These are phyloP conservation scores for Sinocyclocheilus rhinocerous DNA, from an alignment of 2,113 vertebrate species.

Conservation along the genomic window DNA sequence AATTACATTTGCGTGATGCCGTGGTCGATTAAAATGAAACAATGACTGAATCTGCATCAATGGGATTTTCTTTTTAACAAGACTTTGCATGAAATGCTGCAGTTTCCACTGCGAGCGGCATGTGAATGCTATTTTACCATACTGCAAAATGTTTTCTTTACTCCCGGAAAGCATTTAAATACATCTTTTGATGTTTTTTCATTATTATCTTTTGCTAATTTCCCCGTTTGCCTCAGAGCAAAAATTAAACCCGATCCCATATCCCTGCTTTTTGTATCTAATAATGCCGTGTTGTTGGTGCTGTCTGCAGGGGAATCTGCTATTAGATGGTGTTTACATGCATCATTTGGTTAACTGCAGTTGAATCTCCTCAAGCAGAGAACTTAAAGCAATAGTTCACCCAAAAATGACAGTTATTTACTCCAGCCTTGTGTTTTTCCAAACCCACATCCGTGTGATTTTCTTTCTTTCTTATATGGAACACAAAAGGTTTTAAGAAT, in stretches of 20 bases:
- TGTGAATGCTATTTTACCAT: background rate
- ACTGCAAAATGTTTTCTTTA: background rate
- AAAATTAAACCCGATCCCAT: background rate
- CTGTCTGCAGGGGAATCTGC: background rate
- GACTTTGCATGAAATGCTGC: background rate
- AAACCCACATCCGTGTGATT: background rate
- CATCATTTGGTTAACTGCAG: constrained; percentile 5
- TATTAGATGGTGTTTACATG: constrained; percentile 19
- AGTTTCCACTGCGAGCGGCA: background rate
- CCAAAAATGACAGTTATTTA: background rate
- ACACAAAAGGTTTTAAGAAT: background rate
- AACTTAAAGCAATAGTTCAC: background rate
- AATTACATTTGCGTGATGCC: constrained; percentile 13
- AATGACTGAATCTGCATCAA: constrained; percentile 11
- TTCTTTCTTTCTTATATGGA: background rate
- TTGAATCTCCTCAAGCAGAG: background rate
- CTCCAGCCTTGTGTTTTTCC: background rate
- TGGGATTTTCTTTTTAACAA: constrained; percentile 22
- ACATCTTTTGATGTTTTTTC: constrained; percentile 5
- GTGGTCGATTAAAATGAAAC: constrained; percentile 24
- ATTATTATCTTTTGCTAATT: background rate
- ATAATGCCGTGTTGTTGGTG: background rate
- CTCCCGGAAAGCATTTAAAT: background rate
- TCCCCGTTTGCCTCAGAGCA: constrained; percentile 10
- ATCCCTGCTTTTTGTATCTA: constrained; percentile 8